Percentiles rank a stretch among this genome's conserved stretches.
These are phyloP conservation scores for Hololepta plana DNA, from an alignment of 2,888 invertebrate genomes.

Conservation along the genomic window DNA sequence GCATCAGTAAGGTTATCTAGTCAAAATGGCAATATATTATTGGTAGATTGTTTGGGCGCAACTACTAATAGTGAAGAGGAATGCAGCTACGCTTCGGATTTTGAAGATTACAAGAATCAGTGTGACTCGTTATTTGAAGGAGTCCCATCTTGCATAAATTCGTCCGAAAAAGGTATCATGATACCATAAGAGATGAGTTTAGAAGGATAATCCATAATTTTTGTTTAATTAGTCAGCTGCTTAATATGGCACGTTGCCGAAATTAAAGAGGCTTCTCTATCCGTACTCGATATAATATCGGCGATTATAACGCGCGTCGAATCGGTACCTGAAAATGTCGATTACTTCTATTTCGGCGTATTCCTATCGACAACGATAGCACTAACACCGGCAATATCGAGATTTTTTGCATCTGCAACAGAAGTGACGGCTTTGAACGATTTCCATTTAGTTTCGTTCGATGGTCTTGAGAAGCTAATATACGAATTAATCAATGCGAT, in stretches of 20 bases:
- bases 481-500: no score
- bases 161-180: slow-evolving; percentile 1
- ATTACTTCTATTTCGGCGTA: slow-evolving; percentile 58
- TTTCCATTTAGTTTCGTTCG: slow-evolving; percentile 15
- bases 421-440: slow-evolving; percentile 19
- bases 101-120: slow-evolving; percentile 26
- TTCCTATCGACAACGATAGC: slow-evolving; percentile 40
- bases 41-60: no score
- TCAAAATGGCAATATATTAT: no score
- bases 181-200: slow-evolving; percentile 1
- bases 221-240: slow-evolving; percentile 57
- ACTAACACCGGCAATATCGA: slow-evolving; percentile 40
- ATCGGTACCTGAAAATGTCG: slow-evolving; percentile 55
- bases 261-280: slow-evolving; percentile 81
- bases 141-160: slow-evolving; percentile 1
- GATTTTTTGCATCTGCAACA: slow-evolving; percentile 24
- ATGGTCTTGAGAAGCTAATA: slow-evolving; percentile 15
- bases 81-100: slow-evolving; percentile 65
- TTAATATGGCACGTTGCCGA: slow-evolving; percentile 88
- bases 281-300: slow-evolving; percentile 87
- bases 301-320: slow-evolving; percentile 87
- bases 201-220: slow-evolving; percentile 5
- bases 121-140: slow-evolving; percentile 24
- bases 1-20: no score
- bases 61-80: slow-evolving; percentile 77